These are phyloP conservation scores for Lepidothrix coronata DNA, from an alignment of 2,113 vertebrate species.

Conservation along the genomic window DNA sequence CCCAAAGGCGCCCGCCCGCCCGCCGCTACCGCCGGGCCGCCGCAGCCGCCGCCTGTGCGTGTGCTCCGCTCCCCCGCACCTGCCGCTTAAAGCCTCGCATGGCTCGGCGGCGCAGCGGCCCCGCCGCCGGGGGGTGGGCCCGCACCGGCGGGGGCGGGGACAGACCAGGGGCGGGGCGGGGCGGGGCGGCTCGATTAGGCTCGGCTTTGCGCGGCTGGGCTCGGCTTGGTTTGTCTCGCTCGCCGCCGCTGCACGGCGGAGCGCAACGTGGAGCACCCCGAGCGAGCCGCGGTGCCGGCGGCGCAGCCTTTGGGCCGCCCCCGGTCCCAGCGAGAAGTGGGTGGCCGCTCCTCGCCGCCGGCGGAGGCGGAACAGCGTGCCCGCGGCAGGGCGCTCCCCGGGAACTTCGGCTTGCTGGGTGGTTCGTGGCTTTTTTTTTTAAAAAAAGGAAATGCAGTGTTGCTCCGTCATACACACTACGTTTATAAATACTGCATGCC, in stretches of 20 bases:
- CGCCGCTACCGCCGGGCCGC: conserved; percentile 4
- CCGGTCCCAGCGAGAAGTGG: background rate
- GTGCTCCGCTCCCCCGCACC: background rate
- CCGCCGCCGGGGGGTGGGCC: conserved; percentile 5
- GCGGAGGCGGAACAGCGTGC: background rate
- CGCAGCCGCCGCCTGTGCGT: background rate
- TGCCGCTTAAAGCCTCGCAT: conserved; percentile 45
- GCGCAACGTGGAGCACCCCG: background rate
- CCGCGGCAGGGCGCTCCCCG: background rate
- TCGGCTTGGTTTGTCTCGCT: background rate
- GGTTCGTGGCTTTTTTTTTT: background rate
- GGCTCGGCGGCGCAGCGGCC: conserved; percentile 32
- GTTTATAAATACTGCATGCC: background rate
- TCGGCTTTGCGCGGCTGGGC: fast-evolving
- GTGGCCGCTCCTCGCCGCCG: background rate
- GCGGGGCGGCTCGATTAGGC: fast-evolving
- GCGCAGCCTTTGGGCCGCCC: background rate
- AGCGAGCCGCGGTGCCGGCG: background rate
- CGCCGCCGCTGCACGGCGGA: background rate
- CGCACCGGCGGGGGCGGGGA: background rate
- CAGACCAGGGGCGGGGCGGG: background rate
- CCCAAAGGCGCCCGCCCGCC: conserved; percentile 8
- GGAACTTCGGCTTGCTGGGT: background rate
- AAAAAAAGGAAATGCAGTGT: background rate
- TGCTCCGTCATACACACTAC: background rate